Base-by-base conservation (phyloP, 2,113 vertebrate genomes). In the Brachyhypopomus occidentalis region DNA sequence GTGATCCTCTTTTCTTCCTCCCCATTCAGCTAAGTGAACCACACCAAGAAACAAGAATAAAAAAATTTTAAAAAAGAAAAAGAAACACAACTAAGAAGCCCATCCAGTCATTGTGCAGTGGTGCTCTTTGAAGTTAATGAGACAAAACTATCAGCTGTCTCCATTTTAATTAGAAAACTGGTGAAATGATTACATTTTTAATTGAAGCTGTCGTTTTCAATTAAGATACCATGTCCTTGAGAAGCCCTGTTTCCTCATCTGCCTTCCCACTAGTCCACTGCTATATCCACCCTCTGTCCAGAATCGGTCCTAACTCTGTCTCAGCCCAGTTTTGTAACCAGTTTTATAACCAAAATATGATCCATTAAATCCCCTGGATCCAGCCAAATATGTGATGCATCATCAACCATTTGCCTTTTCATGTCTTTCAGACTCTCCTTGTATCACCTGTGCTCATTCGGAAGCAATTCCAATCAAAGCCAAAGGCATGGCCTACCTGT, bases 161-260 rank as follows among this genome's bases (percentile, higher is more conserved):
- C 84, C 77, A 88, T 92, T 92, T 93, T 94, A 93, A 94, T 93
- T 93, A 91, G 89, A 92, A 93, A 92, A 92, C 59, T 88, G 90
- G 89, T 85, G 80, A 89, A 94, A 93, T 91, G 90, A 94, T 94
- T 94, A 90, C 90, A 92, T 90, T 93, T 92, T 93, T 94, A 94
- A 93, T 93, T 94, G 91, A 91, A 92, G 89, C 91, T 91, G 92
- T 91, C 93, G 91, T 90, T 94, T 93, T 91, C 90, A 93, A 93
- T 94, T 94, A 94, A 90, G 92, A 92, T 92, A 88, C 91, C 87
- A 85, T 87, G 88, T 92, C 91, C 88, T 89, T 89, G 90, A 91
- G 87, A 89, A 86, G 83, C 82, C 83, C 76, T 84, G 83, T 87
- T 75, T 52, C 58, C 83, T 80, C 71, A 30, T 83, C 34, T 60